Evolutionary conservation across 2,113 vertebrate species (phyloP).

Genomic region (Andinoacara biseriatus): DNA sequence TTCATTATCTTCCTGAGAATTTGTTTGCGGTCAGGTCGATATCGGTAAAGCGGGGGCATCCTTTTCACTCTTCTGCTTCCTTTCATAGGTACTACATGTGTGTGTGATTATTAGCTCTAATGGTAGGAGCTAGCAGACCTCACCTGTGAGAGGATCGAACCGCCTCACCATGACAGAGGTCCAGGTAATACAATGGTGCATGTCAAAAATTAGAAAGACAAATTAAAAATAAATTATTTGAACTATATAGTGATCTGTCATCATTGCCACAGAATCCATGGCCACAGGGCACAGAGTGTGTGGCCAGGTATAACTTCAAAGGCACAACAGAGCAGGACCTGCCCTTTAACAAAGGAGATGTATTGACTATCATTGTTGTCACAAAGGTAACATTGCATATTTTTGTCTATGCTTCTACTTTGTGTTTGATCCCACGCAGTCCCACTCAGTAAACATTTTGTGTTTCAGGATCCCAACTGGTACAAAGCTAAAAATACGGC

Average conservation of each 20-base stretch:
- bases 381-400: constrained; percentile 86
- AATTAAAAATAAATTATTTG: not conserved
- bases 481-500: constrained; percentile 95
- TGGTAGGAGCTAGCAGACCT: constrained; percentile 61
- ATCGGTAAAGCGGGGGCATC: not conserved
- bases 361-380: constrained; percentile 92
- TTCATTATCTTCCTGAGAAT: not conserved
- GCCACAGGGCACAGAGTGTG: constrained; percentile 94
- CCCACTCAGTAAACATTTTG: not conserved
- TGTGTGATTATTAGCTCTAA: constrained; percentile 59
- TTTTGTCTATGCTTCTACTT: not conserved
- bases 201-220: not conserved
- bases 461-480: constrained; percentile 94
- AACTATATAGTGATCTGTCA: not conserved
- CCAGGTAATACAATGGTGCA: constrained; percentile 65
- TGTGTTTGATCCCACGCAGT: not conserved
- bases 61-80: not conserved
- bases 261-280: constrained; percentile 75
- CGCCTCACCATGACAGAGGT: constrained; percentile 77
- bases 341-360: constrained; percentile 94
- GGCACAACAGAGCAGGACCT: constrained; percentile 93
- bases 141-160: constrained; percentile 67
- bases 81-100: constrained; percentile 29
- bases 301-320: constrained; percentile 95
- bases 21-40: constrained; percentile 1